Conservation (phyloP, 2,888 invertebrate genomes). For the Eueremaeus valkanovi region DNA sequence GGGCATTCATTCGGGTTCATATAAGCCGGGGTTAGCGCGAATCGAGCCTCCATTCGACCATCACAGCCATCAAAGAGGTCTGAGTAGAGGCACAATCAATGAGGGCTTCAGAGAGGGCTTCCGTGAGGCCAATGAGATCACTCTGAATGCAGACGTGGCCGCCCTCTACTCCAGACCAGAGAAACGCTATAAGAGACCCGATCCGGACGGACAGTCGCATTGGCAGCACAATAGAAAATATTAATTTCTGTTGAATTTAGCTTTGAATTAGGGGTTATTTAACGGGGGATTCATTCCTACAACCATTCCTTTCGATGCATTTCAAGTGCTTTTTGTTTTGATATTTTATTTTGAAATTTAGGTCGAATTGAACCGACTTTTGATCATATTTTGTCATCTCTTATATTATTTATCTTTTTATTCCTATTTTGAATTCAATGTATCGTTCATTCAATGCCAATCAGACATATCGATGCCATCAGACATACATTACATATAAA, state of each 20-base stretch:
- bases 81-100: slow-evolving; percentile 35
- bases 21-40: slow-evolving; percentile 36
- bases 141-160: slow-evolving; percentile 42
- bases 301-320: neutral
- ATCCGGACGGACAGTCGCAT: slow-evolving; percentile 29
- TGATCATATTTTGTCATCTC: neutral
- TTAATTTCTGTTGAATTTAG: neutral
- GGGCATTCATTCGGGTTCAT: slow-evolving; percentile 42
- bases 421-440: neutral
- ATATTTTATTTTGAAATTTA: neutral
- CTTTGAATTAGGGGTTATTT: slow-evolving; percentile 19
- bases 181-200: slow-evolving; percentile 32
- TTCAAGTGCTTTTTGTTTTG: too few relatives aligned
- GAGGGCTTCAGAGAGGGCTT: slow-evolving; percentile 44
- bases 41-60: slow-evolving; percentile 12
- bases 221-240: slow-evolving; percentile 35
- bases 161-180: slow-evolving; percentile 41
- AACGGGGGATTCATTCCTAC: neutral
- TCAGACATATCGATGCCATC: slow-evolving; percentile 27
- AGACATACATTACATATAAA: slow-evolving; percentile 20
- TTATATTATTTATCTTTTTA: slow-evolving; percentile 6
- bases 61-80: neutral
- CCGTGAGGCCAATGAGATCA: slow-evolving; percentile 42
- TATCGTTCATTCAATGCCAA: slow-evolving; percentile 4
- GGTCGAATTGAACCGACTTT: neutral